Evolutionary conservation across 2,888 invertebrate species (phyloP).

Genomic region (Brenthis ino): DNA sequence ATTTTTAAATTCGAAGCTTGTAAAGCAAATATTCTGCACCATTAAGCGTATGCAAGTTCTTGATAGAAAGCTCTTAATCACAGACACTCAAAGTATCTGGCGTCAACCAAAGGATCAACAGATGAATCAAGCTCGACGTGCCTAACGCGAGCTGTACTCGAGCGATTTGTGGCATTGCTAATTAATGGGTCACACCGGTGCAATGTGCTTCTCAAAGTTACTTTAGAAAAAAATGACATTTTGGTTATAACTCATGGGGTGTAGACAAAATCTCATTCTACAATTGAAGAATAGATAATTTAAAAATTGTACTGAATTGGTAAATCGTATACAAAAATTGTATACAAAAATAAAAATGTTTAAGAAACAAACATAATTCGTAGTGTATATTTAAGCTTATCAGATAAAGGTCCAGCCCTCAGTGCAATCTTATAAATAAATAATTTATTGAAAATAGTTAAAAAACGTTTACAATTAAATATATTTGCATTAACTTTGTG

Average conservation of each 20-base stretch:
- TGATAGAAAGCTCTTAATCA: not conserved
- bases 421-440: no score
- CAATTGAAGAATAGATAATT: no score
- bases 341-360: no score
- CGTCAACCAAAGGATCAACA: constrained; percentile 31
- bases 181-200: constrained; percentile 33
- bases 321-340: no score
- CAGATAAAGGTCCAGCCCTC: no score
- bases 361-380: no score
- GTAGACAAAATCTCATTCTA: no score
- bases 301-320: no score
- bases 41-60: not conserved
- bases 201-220: constrained; percentile 23
- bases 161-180: constrained; percentile 34
- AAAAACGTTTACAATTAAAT: not conserved
- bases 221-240: not conserved
- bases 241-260: no score
- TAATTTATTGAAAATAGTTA: not conserved
- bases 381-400: no score
- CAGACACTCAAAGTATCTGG: constrained; percentile 7
- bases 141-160: constrained; percentile 29
- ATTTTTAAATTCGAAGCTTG: no score
- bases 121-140: constrained; percentile 29
- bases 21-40: no score
- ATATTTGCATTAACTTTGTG: not conserved